Evolutionary conservation across 2,113 vertebrate species (phyloP).

Genomic region (Sus scrofa): T2T-Sscrofa CM000830.6:110732001-110732500

Average conservation of each 20-base stretch:
- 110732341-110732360: neutral
- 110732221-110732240: neutral
- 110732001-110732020: neutral
- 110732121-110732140: neutral
- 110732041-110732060: neutral
- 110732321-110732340: neutral
- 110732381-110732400: neutral
- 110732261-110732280: neutral
- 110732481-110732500: neutral
- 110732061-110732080: slow-evolving; percentile 14
- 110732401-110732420: slow-evolving; percentile 5
- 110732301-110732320: neutral
- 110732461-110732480: neutral
- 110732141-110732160: neutral
- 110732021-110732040: slow-evolving; percentile 8
- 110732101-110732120: slow-evolving; percentile 34
- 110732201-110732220: slow-evolving; percentile 40
- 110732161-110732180: slow-evolving; percentile 15
- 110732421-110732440: neutral
- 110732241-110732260: neutral
- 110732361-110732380: neutral
- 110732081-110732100: slow-evolving; percentile 3
- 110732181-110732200: neutral
- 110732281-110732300: neutral
- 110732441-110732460: neutral